Evolutionary conservation across 2,888 invertebrate species (phyloP).

Genomic region (Helobdella robusta): DNA sequence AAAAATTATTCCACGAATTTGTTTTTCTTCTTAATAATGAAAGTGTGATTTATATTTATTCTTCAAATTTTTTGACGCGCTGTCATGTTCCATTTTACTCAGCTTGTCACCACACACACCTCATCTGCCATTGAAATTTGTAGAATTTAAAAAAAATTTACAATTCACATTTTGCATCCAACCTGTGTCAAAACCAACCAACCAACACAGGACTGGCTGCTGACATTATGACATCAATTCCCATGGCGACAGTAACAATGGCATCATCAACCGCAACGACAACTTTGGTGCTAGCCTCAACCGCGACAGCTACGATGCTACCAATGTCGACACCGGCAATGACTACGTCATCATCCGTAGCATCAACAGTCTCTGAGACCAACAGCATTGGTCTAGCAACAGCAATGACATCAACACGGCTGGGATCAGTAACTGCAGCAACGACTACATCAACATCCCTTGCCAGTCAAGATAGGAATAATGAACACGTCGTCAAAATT

Average conservation of each 20-base stretch:
- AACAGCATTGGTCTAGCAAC: neutral
- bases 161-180: too few relatives aligned
- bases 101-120: too few relatives aligned
- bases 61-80: too few relatives aligned
- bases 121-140: too few relatives aligned
- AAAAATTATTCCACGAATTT: too few relatives aligned
- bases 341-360: neutral
- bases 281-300: neutral
- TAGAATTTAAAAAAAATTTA: too few relatives aligned
- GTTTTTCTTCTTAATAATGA: too few relatives aligned
- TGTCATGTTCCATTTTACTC: too few relatives aligned
- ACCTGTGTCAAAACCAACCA: too few relatives aligned
- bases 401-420: neutral
- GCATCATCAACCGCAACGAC: neutral
- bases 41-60: too few relatives aligned
- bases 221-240: neutral
- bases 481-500: neutral
- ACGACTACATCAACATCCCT: neutral
- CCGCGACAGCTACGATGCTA: neutral
- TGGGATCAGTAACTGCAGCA: neutral
- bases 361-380: neutral
- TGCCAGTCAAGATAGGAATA: neutral
- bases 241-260: slow-evolving; percentile 1
- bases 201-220: neutral
- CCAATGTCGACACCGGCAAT: neutral